These are phyloP conservation scores for Dermatemys mawii DNA, from an alignment of 2,113 vertebrate species.

Conservation along the genomic window DNA sequence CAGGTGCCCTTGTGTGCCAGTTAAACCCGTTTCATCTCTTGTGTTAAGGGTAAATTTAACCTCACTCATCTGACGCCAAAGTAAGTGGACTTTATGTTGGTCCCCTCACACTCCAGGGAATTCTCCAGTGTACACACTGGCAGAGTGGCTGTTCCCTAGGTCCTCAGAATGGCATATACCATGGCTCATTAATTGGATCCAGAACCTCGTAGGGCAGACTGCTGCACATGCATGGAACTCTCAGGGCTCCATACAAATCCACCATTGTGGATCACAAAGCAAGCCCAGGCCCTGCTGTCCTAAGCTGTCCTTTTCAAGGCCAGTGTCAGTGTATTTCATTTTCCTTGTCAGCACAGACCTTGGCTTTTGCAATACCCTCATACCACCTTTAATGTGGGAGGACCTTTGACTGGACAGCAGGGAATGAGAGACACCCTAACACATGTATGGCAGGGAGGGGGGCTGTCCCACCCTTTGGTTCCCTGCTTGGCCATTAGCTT, in stretches of 20 bases:
- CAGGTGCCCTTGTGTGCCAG: background rate
- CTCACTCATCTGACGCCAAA: background rate
- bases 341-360: background rate
- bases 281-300: accelerated
- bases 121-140: background rate
- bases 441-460: no score
- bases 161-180: background rate
- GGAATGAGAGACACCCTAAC: no score
- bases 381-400: no score
- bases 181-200: background rate
- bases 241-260: background rate
- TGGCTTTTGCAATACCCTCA: accelerated
- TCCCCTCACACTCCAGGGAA: background rate
- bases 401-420: no score
- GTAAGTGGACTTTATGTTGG: background rate
- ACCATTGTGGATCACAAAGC: background rate
- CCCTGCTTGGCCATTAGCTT: no score
- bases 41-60: background rate
- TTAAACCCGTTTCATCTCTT: no score
- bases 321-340: background rate
- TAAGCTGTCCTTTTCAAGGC: background rate
- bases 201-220: background rate
- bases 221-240: background rate
- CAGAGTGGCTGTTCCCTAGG: accelerated
- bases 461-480: no score